Conservation (phyloP, 2,113 vertebrate genomes). For the Oreotrochilus melanogaster region DNA sequence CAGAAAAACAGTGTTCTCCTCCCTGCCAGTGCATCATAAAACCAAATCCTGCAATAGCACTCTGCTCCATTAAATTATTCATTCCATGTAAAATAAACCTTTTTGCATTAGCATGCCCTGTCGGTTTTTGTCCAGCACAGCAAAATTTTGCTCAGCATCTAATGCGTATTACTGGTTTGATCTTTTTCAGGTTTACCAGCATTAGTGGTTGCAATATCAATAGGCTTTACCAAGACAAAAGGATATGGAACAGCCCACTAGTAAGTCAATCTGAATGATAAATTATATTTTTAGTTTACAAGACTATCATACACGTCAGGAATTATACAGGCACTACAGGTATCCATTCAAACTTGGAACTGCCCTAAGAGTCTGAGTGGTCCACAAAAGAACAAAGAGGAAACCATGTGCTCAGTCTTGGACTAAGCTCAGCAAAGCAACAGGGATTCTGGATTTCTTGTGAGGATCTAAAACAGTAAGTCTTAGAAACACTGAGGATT, state of each 20-base stretch:
- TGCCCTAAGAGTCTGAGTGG: not conserved
- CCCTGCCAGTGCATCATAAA: not conserved
- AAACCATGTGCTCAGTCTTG: not conserved
- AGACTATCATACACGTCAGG: not conserved
- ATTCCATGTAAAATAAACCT: not conserved
- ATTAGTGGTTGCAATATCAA: conserved; percentile 96
- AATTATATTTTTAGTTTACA: not conserved
- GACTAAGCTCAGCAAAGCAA: not conserved
- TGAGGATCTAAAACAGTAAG: not conserved
- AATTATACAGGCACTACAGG: not conserved
- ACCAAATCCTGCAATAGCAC: not conserved
- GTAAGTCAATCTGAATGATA: conserved; percentile 85
- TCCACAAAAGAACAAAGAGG: not conserved
- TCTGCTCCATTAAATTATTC: conserved; percentile 24
- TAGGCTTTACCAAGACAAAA: conserved; percentile 99
- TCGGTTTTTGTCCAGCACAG: not conserved
- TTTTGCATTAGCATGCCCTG: not conserved
- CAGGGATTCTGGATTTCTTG: not conserved
- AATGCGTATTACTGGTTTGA: conserved; percentile 40
- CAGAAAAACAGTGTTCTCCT: conserved; percentile 48
- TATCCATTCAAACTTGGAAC: not conserved
- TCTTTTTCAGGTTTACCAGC: conserved; percentile 91
- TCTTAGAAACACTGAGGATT: not conserved
- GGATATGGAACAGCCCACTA: conserved; percentile 97
- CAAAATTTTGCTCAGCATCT: not conserved